phyloP scores from a whole-genome alignment of 1,140 invertebrate species.

The Phthorimaea operculella region DNA sequence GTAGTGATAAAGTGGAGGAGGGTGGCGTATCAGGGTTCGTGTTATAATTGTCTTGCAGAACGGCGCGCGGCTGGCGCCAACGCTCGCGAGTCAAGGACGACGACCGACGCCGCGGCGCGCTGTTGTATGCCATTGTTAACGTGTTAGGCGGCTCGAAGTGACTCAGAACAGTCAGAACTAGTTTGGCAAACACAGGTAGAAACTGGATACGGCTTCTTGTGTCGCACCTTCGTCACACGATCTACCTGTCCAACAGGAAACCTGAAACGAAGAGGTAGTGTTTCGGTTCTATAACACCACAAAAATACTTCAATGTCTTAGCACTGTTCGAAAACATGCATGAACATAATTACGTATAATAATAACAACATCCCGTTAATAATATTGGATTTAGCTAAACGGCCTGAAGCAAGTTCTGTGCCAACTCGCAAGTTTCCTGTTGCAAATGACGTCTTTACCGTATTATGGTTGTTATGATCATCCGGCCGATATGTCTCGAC shows the following conservation, averaged over 20 bases:
- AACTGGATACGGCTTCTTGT: not conserved
- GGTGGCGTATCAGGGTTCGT: not conserved
- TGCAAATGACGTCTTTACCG: not conserved
- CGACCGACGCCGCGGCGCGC: constrained; percentile 16
- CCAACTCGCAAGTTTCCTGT: constrained; percentile 1
- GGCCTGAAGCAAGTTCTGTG: not conserved
- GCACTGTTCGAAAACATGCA: too few relatives aligned
- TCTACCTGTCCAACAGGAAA: not conserved
- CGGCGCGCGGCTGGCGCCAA: constrained; percentile 30
- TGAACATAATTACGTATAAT: not conserved
- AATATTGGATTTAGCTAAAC: not conserved
- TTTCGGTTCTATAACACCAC: too few relatives aligned
- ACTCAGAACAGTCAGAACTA: not conserved
- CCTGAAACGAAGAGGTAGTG: not conserved
- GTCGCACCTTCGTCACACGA: not conserved
- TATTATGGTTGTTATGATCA: not conserved
- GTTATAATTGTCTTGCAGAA: not conserved
- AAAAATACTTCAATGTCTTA: too few relatives aligned
- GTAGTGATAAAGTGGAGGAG: not conserved
- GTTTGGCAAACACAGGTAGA: constrained; percentile 1
- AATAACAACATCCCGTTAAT: not conserved
- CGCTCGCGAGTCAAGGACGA: constrained; percentile 38
- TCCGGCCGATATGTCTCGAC: not conserved
- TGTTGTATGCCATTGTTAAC: constrained; percentile 16
- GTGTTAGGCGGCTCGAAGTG: not conserved